Base-by-base conservation (phyloP, 2,113 vertebrate genomes). In the Phodopus roborovskii region DNA sequence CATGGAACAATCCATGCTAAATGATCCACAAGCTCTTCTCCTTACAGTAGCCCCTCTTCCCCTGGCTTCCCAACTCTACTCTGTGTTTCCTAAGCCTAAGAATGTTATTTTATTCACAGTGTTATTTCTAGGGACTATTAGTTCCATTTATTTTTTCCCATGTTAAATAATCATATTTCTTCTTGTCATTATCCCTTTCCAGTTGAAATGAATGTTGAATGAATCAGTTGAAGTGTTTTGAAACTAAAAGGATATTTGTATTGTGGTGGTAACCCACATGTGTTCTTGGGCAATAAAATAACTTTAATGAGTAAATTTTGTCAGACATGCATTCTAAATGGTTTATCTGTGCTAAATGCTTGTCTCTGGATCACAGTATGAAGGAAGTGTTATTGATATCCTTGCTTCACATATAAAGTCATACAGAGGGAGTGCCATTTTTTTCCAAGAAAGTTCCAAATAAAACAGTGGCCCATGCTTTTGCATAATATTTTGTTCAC, bases 151-250 rank as follows among this genome's bases (percentile, higher is more conserved):
- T 81, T 39, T 77, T 77, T 60, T 7, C 17, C 6, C 64, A 30
- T 81, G 11, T 45, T 48, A 60, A 94, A 74, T 94, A 66, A 60
- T 24, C 64, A 2, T 42, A 16, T 84, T 83, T 84, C 58, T 77
- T 88, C 73, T 95, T 91, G 48, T 95, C 3, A n/a, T n/a, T n/a
- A n/a, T n/a, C n/a, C n/a, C n/a, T n/a, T n/a, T n/a, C n/a, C n/a
- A 86, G 66, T 87, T 90, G 71, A 28, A 96, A 71, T 86, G 66
- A 28, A 24, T 50, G 74, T 82, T 95, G n/a, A n/a, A n/a, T 96
- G 53, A 74, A 91, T 96, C 19, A 79, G 36, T 62, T 94, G 89
- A 24, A 87, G 45, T 82, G 20, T 85, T 94, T 85, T 94, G 4
- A 73, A 87, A 64, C 68, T 30, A 48, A 92, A 79, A 83, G 22